Conservation (phyloP, 2,113 vertebrate genomes). For the Cettia cetti region DNA sequence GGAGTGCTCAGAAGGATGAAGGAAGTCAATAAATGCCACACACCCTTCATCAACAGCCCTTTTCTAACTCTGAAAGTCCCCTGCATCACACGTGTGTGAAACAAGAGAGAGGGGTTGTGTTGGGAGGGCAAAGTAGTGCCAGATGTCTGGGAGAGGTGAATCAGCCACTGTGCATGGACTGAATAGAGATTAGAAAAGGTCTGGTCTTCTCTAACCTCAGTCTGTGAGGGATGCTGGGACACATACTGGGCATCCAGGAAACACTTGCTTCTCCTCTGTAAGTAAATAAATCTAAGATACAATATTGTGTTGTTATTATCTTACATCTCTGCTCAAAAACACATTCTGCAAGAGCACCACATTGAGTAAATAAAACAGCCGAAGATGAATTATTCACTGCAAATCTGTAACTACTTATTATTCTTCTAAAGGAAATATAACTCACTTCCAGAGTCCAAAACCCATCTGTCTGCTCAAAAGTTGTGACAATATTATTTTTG, state of each 20-base stretch:
- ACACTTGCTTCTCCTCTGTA: conserved; percentile 13
- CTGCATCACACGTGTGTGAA: not conserved
- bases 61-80: not conserved
- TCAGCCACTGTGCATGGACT: not conserved
- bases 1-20: not conserved
- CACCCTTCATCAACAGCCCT: not conserved
- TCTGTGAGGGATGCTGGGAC: not conserved
- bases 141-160: not conserved
- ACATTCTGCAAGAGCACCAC: conserved; percentile 19
- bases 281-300: conserved; percentile 38
- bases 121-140: not conserved
- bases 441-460: conserved; percentile 25
- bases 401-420: conserved; percentile 43
- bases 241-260: not conserved
- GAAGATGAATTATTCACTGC: conserved; percentile 58
- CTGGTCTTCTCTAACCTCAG: not conserved
- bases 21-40: not conserved
- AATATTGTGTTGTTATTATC: conserved; percentile 36
- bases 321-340: conserved; percentile 45
- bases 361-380: conserved; percentile 45
- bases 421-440: conserved; percentile 55
- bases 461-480: not conserved
- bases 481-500: conserved; percentile 51
- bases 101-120: rapidly evolving
- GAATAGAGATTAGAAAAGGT: not conserved